Percentiles rank a stretch among this genome's conserved stretches.
Evolutionary conservation across 2,888 invertebrate genomes (phyloP).

Genomic region (Andrena chrysosceles): DNA sequence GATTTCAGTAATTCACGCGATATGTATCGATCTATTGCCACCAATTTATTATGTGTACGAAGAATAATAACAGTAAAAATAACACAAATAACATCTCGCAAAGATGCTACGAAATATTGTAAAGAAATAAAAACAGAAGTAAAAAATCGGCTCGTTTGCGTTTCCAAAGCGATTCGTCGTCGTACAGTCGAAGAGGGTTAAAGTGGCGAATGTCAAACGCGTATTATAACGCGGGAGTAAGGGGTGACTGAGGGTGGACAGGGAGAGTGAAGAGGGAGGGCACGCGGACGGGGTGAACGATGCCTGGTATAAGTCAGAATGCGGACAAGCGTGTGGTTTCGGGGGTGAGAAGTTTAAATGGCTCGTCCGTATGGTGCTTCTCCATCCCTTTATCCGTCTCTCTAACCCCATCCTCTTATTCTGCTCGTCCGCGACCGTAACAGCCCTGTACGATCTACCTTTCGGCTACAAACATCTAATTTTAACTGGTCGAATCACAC

Average conservation of each 20-base stretch:
- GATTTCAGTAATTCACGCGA: too few species aligned
- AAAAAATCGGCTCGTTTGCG: slow-evolving; percentile 17
- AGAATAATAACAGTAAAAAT: not conserved
- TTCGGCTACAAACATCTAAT: slow-evolving; percentile 57
- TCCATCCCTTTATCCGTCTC: slow-evolving; percentile 67
- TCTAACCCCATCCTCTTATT: slow-evolving; percentile 35
- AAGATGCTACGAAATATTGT: not conserved
- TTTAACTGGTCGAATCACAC: slow-evolving; percentile 50
- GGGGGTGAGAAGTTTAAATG: slow-evolving; percentile 85
- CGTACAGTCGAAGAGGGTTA: slow-evolving; percentile 63
- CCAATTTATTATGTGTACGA: not conserved
- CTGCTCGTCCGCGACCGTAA: slow-evolving; percentile 29
- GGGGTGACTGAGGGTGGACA: slow-evolving; percentile 56
- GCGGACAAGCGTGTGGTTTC: slow-evolving; percentile 84
- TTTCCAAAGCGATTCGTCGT: slow-evolving; percentile 48
- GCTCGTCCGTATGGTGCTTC: slow-evolving; percentile 84
- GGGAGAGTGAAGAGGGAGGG: slow-evolving; percentile 70
- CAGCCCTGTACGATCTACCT: slow-evolving; percentile 53
- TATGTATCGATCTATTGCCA: too few species aligned
- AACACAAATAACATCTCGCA: not conserved
- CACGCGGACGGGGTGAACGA: slow-evolving; percentile 81
- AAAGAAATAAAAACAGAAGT: slow-evolving; percentile 4
- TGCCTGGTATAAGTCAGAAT: slow-evolving; percentile 85
- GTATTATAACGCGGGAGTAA: slow-evolving; percentile 69
- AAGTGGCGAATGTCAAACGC: slow-evolving; percentile 77